A percentile compares a stretch with the other conserved stretches of the same genome.
Conservation (phyloP, 2,797 vertebrate genomes). For the Notolabrus celidotus region DNA sequence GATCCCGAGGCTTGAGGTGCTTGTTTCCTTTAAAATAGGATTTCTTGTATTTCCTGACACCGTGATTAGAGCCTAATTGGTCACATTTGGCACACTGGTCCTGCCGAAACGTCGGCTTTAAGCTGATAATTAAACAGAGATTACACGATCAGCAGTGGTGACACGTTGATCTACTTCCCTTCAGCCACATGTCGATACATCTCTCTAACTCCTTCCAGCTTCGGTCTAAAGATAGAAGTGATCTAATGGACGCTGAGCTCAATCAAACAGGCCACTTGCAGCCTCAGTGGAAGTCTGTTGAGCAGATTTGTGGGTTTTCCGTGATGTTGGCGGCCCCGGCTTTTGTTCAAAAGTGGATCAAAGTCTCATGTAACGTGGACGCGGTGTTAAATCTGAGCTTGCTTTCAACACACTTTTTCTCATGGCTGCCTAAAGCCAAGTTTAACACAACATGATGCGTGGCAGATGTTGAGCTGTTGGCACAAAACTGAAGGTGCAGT, state of each 20-base stretch:
- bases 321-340: background rate
- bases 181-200: slow-evolving; percentile 39
- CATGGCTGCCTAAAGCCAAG: background rate
- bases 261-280: slow-evolving; percentile 29
- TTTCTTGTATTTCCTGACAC: background rate
- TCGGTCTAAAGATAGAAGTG: slow-evolving; percentile 66
- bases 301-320: slow-evolving; percentile 13
- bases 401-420: background rate
- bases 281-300: background rate
- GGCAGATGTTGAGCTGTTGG: background rate
- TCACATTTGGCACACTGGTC: slow-evolving; percentile 10
- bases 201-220: slow-evolving; percentile 28
- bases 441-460: background rate
- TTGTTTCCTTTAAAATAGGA: background rate
- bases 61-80: slow-evolving; percentile 5
- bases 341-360: slow-evolving; percentile 10
- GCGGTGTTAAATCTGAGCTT: background rate
- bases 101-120: slow-evolving; percentile 21
- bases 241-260: slow-evolving; percentile 54
- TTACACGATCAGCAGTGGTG: slow-evolving; percentile 30
- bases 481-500: background rate
- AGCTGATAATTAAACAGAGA: slow-evolving; percentile 28
- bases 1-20: background rate
- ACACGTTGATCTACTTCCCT: slow-evolving; percentile 43
- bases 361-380: background rate